These are phyloP conservation scores for Misgurnus anguillicaudatus DNA, from an alignment of 2,113 vertebrate genomes.

Conservation along the genomic window DNA sequence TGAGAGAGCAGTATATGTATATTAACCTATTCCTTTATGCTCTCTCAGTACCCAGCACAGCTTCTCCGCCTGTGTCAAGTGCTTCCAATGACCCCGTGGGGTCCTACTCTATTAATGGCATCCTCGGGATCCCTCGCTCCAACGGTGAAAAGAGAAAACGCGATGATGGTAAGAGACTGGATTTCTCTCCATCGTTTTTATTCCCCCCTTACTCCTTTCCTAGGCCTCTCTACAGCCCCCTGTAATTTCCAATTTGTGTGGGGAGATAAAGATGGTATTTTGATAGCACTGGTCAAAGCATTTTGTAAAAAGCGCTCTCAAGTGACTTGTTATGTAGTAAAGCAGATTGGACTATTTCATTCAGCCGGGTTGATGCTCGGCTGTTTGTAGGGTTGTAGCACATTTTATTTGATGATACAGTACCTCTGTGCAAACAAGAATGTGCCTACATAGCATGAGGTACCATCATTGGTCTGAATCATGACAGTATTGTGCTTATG, in stretches of 20 bases:
- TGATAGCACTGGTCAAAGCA: slow-evolving; percentile 63
- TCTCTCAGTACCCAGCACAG: slow-evolving; percentile 92
- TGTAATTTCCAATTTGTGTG: slow-evolving; percentile 67
- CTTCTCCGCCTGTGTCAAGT: slow-evolving; percentile 97
- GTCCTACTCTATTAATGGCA: slow-evolving; percentile 99
- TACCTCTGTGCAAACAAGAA: slow-evolving; percentile 45
- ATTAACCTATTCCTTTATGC: slow-evolving; percentile 67
- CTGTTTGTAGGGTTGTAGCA: slow-evolving; percentile 39
- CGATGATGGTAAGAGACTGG: slow-evolving; percentile 91
- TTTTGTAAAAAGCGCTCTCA: slow-evolving; percentile 62
- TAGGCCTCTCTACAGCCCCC: slow-evolving; percentile 63
- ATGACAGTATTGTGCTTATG: slow-evolving; percentile 11
- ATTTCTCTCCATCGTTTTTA: slow-evolving; percentile 59
- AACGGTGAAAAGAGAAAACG: slow-evolving; percentile 99
- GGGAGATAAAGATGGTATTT: slow-evolving; percentile 62
- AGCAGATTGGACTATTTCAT: slow-evolving; percentile 44
- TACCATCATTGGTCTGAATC: slow-evolving; percentile 28
- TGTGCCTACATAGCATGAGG: slow-evolving; percentile 24
- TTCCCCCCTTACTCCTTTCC: slow-evolving; percentile 55
- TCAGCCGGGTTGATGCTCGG: slow-evolving; percentile 38
- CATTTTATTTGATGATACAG: slow-evolving; percentile 46
- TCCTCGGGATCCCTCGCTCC: slow-evolving; percentile 99
- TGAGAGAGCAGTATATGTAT: slow-evolving; percentile 38
- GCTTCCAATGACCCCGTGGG: slow-evolving; percentile 98
- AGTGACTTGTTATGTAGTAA: slow-evolving; percentile 75